phyloP scores from a whole-genome alignment of 1,140 invertebrate species.

The Meloidogyne chitwoodi region DNA sequence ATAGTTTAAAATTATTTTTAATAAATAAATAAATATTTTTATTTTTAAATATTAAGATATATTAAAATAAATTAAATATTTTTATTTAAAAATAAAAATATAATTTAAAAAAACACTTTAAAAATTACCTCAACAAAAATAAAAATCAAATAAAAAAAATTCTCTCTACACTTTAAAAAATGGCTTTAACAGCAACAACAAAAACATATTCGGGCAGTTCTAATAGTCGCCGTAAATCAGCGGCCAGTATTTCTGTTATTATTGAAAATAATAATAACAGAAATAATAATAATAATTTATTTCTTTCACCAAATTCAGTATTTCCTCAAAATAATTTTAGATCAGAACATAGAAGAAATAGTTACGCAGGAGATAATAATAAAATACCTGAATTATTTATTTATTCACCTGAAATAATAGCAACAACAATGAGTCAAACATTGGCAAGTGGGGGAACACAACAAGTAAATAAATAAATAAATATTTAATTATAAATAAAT shows the following conservation, averaged over 20 bases:
- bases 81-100: no score
- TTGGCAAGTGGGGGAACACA: neutral
- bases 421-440: neutral
- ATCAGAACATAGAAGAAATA: constrained; percentile 4
- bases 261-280: neutral
- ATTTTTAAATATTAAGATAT: no score
- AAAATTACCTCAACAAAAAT: no score
- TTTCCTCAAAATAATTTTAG: neutral
- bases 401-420: neutral
- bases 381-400: constrained; percentile 7
- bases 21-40: no score
- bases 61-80: no score
- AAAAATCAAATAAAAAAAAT: no score
- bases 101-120: no score
- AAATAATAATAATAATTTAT: no score
- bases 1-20: no score
- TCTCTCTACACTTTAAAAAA: no score
- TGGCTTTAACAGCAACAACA: neutral
- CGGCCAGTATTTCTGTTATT: neutral
- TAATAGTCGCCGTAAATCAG: neutral
- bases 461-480: no score
- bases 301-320: constrained; percentile 12
- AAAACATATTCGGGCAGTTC: neutral
- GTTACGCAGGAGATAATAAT: constrained; percentile 10
- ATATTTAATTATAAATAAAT: no score